These are phyloP conservation scores for Cyanocitta stelleri DNA, from an alignment of 2,113 vertebrate species.

Conservation along the genomic window DNA sequence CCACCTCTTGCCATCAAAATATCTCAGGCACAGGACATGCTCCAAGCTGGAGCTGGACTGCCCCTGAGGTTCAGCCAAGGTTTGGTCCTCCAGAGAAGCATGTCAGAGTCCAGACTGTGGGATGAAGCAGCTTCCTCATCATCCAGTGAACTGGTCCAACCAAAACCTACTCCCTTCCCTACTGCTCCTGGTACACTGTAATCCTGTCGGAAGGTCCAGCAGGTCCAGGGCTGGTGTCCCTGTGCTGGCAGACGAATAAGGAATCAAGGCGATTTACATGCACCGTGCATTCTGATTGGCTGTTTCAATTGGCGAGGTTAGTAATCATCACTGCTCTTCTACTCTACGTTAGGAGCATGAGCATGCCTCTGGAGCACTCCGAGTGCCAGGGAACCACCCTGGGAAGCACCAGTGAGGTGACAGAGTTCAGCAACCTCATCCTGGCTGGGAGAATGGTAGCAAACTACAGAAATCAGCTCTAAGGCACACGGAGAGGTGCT, in stretches of 20 bases:
- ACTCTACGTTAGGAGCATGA: constrained; percentile 69
- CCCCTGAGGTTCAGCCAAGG: background rate
- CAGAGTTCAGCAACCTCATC: background rate
- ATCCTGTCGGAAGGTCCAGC: background rate
- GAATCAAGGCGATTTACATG: constrained; percentile 45
- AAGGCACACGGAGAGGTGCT: background rate
- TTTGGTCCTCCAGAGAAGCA: background rate
- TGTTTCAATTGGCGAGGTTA: constrained; percentile 40
- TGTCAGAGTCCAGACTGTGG: background rate
- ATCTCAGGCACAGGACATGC: background rate
- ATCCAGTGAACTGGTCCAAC: background rate
- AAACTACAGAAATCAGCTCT: background rate
- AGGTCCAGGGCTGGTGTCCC: background rate
- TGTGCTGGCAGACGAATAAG: background rate
- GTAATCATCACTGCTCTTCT: constrained; percentile 50
- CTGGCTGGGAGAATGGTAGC: background rate
- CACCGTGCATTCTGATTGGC: background rate
- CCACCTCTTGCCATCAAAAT: background rate
- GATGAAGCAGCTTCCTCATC: background rate
- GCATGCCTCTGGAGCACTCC: constrained; percentile 22
- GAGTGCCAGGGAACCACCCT: constrained; percentile 32
- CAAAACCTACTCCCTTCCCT: background rate
- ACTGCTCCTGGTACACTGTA: rapidly evolving
- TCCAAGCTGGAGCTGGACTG: background rate
- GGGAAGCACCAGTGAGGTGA: constrained; percentile 41